Evolutionary conservation across 2,113 vertebrate genomes (phyloP), one percentile per base, ranked within the genome.

Genomic region (Rhinichthys klamathensis): DNA sequence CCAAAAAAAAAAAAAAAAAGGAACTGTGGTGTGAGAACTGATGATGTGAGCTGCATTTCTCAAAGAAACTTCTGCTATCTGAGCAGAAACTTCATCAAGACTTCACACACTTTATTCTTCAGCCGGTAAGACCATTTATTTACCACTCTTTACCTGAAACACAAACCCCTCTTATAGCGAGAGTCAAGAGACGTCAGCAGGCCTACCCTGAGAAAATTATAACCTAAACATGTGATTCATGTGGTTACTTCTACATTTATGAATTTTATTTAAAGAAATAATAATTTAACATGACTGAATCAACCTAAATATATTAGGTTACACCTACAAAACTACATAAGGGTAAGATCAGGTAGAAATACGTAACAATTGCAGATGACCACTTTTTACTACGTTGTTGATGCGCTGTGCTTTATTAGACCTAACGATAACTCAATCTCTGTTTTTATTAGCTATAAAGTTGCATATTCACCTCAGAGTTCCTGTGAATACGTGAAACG

Each of bases 11-110:
- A 23, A 65, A 15, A 63, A 27, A 6, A 0, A 21, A 32, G 80
- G 44, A 81, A 81, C 61, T 80, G 25, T 69, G 41, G 44, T 63
- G 79, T 32, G 80, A 51, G n/a, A 81, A 7, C 3, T 35, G 73
- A 16, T 51, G 44, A 30, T n/a, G n/a, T 16, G 21, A 38, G 13
- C 54, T n/a, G 18, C 7, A 23, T 30, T 41, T 60, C 32, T 41
- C 30, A 60, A 4, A 44, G 3, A 1, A 61, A 61, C 76, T 79
- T 79, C 76, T 79, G 23, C 76, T 25, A 41, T 79, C 51, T 21
- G 18, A 77, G 8, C 13, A n/a, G 35, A n/a, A 41, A 38, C 67
- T 72, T 72, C 10, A n/a, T 70, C 21, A 41, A 21, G 5, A 38
- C 75, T 77, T 77, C 4, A 77, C 54, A 56, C 18, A 23, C 13